A percentile compares a stretch with the other conserved stretches of the same genome.
These are phyloP conservation scores for Adoxophyes honmai DNA, from an alignment of 1,140 invertebrate genomes.

Conservation along the genomic window DNA sequence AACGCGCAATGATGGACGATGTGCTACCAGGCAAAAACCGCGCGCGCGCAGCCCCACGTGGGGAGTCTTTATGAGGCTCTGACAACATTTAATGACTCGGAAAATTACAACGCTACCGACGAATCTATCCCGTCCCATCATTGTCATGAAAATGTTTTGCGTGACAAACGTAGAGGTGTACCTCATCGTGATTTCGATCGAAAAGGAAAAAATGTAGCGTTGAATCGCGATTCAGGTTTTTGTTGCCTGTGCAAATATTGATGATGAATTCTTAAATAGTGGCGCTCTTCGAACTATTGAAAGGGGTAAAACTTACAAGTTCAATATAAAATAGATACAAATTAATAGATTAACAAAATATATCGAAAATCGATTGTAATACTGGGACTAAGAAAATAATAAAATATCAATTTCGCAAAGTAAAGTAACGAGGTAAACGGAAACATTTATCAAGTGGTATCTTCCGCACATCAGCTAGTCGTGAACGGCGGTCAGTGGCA, in stretches of 20 bases:
- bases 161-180: slow-evolving; percentile 16
- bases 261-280: no score
- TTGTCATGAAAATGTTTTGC: slow-evolving; percentile 26
- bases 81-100: slow-evolving; percentile 61
- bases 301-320: no score
- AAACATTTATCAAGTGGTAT: neutral
- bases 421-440: slow-evolving; percentile 25
- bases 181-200: neutral
- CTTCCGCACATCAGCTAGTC: no score
- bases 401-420: no score
- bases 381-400: no score
- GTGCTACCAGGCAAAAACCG: slow-evolving; percentile 54
- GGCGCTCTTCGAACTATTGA: no score
- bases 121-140: slow-evolving; percentile 24
- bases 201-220: neutral
- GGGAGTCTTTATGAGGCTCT: slow-evolving; percentile 47
- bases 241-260: neutral
- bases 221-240: neutral
- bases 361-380: no score
- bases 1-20: slow-evolving; percentile 58
- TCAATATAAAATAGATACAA: no score
- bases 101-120: slow-evolving; percentile 52
- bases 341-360: no score
- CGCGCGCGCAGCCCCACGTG: slow-evolving; percentile 51
- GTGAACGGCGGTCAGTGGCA: no score